Base-by-base conservation (phyloP, 1,140 invertebrate species). In the Sitodiplosis mosellana region DNA sequence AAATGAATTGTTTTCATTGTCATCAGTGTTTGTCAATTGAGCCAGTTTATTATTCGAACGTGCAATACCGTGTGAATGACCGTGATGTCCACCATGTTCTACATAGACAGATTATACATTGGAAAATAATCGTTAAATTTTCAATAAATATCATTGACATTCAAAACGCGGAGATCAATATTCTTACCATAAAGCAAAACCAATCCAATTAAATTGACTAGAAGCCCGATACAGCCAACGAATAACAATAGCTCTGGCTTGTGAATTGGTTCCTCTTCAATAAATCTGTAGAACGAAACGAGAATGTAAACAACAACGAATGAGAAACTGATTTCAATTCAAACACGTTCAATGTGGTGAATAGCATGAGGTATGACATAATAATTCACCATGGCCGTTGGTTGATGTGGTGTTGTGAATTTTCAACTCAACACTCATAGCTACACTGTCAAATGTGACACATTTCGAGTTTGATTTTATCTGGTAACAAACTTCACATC, bases 171-270 rank as follows among this genome's bases (percentile, higher is more conserved):
- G 17, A 52, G 56, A 15, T 48, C 45, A 8, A 46, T 52, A 33
- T 46, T 71, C 70, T 75, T 65, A 89, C 84, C 81, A 65, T 86
- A 82, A 56, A 90, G 87, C 42, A 90, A 65, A 53, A 77, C 78
- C 37, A 92, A 66, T 48, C 87, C 87, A 52, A 90, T 75, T 20
- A 89, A 56, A 62, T 91, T 92, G 4, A 93, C 78, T 41, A 88
- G 53, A 33, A 93, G 69, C 14, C 88, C 87, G 20, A 88, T 59
- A 2, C 69, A 72, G 8, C 87, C 86, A 1, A 91, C 87, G 47
- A 74, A 72, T 0, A 88, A 75, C 34, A 92, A 69, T 8, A 89
- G 61, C 55, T 77, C 59, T 2, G 87, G 76, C 55, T 87, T 72
- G 49, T 88, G 83, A 53, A 99, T 91, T 19, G 71, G 68, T 65